phyloP scores from a whole-genome alignment of 1,140 invertebrate species.

The Drosophila mayri region DNA sequence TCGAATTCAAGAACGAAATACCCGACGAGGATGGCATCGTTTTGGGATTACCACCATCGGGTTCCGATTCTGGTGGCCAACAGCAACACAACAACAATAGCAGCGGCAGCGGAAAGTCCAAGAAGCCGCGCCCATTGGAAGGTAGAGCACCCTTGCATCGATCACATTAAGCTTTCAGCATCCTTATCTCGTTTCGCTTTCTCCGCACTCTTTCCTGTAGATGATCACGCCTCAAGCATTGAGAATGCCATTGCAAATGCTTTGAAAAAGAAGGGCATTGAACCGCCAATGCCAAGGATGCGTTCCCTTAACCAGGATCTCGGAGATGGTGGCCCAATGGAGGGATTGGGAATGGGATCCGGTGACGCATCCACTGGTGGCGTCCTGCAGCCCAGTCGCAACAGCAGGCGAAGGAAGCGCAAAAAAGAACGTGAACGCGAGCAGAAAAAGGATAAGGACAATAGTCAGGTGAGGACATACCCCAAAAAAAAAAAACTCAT shows the following conservation, averaged over 20 bases:
- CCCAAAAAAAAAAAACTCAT: too few relatives aligned
- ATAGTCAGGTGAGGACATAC: conserved; percentile 50
- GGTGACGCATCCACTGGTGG: conserved; percentile 1
- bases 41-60: conserved; percentile 30
- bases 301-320: conserved; percentile 26
- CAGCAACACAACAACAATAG: not conserved
- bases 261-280: conserved; percentile 86
- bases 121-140: conserved; percentile 68
- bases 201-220: conserved; percentile 69
- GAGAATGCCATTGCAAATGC: conserved; percentile 91
- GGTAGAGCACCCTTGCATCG: conserved; percentile 35
- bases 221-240: conserved; percentile 91
- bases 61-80: not conserved
- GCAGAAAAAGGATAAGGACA: conserved; percentile 69
- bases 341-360: not conserved
- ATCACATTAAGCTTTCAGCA: not conserved
- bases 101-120: conserved; percentile 36
- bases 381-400: conserved; percentile 59
- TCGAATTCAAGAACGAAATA: conserved; percentile 45
- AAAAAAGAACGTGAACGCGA: conserved; percentile 85
- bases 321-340: not conserved
- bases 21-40: conserved; percentile 55
- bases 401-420: conserved; percentile 84
- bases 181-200: not conserved
- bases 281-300: conserved; percentile 83